Conservation (phyloP, 2,113 vertebrate genomes). For the Azemiops feae region DNA sequence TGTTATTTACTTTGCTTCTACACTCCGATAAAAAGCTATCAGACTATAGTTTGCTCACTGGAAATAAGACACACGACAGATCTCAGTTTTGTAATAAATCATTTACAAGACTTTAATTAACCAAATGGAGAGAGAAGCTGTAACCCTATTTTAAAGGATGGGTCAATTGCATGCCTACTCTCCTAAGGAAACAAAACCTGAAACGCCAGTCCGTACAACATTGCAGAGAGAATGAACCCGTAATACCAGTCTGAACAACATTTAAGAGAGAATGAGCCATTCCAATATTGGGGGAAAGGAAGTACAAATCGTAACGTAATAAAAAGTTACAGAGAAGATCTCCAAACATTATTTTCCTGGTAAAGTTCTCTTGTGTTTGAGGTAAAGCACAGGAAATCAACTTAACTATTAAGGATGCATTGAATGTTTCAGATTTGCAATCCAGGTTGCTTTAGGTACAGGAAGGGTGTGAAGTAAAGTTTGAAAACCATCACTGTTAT, state of each 20-base stretch:
- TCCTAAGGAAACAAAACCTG: not conserved
- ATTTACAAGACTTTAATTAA: not conserved
- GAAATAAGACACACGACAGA: not conserved
- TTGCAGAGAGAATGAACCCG: not conserved
- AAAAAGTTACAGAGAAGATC: not conserved
- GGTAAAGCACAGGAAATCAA: not conserved
- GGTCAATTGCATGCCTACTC: not conserved
- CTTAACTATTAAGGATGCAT: not conserved
- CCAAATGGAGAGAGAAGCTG: not conserved
- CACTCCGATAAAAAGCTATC: not conserved
- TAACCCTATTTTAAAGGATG: not conserved
- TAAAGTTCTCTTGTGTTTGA: not conserved
- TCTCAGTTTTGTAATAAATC: not conserved
- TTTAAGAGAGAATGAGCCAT: not conserved
- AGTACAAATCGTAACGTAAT: not conserved
- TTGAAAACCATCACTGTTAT: not conserved
- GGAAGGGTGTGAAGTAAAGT: not conserved
- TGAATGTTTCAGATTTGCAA: not conserved
- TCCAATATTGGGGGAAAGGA: not conserved
- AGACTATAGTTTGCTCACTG: not conserved
- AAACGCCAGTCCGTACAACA: not conserved
- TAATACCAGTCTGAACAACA: not conserved
- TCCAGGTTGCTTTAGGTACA: not conserved
- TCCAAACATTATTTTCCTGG: not conserved
- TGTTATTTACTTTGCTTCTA: not conserved